Evolutionary conservation across 1,140 invertebrate genomes (phyloP), one percentile per base, ranked within the genome.

Genomic region (Gyrodactylus bullatarudis): DNA sequence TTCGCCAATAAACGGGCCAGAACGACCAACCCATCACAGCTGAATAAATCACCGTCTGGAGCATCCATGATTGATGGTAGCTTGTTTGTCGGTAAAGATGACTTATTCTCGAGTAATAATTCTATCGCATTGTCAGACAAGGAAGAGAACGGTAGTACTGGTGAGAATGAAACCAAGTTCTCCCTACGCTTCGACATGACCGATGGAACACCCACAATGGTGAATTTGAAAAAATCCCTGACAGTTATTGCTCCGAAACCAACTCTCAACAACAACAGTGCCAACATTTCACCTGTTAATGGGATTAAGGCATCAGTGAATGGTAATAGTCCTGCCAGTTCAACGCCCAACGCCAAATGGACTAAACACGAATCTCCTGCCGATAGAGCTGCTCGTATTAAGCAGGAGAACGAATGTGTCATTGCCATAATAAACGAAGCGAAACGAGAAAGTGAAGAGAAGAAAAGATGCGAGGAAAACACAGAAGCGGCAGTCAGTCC

Each of bases 1-100:
- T 73, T 73, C 23, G 72, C 72, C 1, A 73, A 73, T 23, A 73
- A 73, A 26, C 23, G 70, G 24, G 70, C 70, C 70, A 1, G 70
- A 25, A 23, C 70, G 23, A 54, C n/a, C 8, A 54, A 54, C 34
- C 34, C 34, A 54, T n/a, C n/a, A 16, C 34, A 8, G n/a, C 8
- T 54, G 34, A 54, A 54, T n/a, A 54, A 54, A 54, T 54, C 34
- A 8, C 34, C 34, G 8, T 16, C 34, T 16, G 34, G 34, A 8
- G n/a, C n/a, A n/a, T 16, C 8, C 34, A 54, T 54, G 34, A 8
- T 54, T n/a, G n/a, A 54, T n/a, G 34, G n/a, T 54, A 16, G n/a
- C n/a, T n/a, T n/a, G n/a, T n/a, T n/a, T n/a, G n/a, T n/a, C 34
- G 34, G 34, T 16, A n/a, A 54, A 54, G 34, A 54, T n/a, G n/a